Conservation (phyloP, 2,888 invertebrate species). For the Nomada ruficornis region DNA sequence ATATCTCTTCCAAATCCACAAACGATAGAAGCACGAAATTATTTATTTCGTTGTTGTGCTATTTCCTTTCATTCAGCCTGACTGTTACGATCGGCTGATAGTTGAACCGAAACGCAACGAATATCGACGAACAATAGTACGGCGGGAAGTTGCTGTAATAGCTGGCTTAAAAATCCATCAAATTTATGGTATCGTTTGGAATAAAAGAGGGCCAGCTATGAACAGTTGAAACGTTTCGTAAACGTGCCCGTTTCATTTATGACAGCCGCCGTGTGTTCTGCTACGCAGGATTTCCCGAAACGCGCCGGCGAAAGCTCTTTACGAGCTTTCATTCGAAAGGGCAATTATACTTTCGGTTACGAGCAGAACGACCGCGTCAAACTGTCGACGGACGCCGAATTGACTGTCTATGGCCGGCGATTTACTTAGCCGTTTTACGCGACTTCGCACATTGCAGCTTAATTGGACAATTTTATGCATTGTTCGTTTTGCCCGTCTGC, state of each 20-base stretch:
- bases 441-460: slow-evolving; percentile 42
- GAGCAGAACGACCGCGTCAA: slow-evolving; percentile 61
- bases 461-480: slow-evolving; percentile 62
- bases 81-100: no score
- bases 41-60: no score
- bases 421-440: slow-evolving; percentile 61
- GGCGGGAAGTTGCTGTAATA: no score
- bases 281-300: slow-evolving; percentile 48
- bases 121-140: no score
- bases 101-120: no score
- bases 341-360: slow-evolving; percentile 66
- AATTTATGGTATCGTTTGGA: background rate
- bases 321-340: slow-evolving; percentile 44
- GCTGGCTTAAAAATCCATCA: no score
- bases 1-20: no score
- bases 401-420: slow-evolving; percentile 50
- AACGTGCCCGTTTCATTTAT: slow-evolving; percentile 26
- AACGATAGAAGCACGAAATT: no score
- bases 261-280: background rate
- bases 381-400: slow-evolving; percentile 52
- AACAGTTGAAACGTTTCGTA: background rate
- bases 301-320: slow-evolving; percentile 35
- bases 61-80: no score
- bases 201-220: background rate
- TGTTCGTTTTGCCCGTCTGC: slow-evolving; percentile 22